Conservation (phyloP, 2,113 vertebrate species). For the Chinchilla lanigera region DNA sequence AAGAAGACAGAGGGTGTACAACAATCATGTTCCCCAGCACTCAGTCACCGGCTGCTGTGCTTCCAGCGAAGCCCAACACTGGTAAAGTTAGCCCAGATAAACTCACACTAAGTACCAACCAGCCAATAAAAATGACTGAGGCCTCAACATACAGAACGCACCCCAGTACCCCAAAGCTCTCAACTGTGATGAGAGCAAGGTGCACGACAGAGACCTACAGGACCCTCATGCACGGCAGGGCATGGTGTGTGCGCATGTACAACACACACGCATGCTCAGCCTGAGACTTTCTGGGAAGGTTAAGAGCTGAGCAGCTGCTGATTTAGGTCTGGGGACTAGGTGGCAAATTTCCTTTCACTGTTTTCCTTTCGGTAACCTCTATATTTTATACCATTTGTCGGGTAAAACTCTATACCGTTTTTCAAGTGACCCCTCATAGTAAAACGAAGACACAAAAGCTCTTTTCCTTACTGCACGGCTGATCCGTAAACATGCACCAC, state of each 20-base stretch:
- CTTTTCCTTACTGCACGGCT: not conserved
- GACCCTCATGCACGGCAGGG: accelerated
- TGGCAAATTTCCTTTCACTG: not conserved
- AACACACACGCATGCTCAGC: not conserved
- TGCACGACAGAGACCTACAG: accelerated
- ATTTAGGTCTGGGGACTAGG: not conserved
- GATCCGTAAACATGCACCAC: not conserved
- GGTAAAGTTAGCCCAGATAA: accelerated
- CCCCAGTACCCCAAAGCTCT: not conserved
- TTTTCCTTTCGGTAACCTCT: not conserved
- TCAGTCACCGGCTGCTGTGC: too few species aligned
- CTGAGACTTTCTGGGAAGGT: not conserved
- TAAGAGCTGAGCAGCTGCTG: not conserved
- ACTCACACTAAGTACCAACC: accelerated
- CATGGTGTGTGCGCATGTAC: accelerated
- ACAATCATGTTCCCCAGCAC: not conserved
- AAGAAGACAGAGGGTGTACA: not conserved
- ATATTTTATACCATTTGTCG: not conserved
- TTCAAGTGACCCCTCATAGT: not conserved
- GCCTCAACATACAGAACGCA: accelerated
- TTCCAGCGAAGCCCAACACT: accelerated
- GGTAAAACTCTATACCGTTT: not conserved
- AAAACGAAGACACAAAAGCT: not conserved
- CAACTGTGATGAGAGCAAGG: accelerated
- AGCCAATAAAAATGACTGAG: accelerated